These are phyloP conservation scores for Scleropages formosus DNA, from an alignment of 2,797 vertebrate species.

Conservation along the genomic window DNA sequence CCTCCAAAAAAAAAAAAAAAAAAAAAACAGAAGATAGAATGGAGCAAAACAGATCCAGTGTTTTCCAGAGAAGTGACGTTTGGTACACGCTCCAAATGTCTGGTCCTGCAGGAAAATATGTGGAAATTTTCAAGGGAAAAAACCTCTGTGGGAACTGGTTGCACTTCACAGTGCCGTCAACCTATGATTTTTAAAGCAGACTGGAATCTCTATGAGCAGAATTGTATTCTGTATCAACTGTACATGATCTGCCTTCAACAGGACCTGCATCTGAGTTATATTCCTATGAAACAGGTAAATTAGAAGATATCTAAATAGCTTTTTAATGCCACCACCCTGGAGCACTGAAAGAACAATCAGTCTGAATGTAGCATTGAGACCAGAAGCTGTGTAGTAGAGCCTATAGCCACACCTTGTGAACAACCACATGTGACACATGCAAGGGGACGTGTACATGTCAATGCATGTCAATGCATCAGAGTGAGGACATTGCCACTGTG, in stretches of 20 bases:
- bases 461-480: too few species aligned
- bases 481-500: too few species aligned
- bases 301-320: not conserved
- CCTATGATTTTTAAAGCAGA: conserved; percentile 25
- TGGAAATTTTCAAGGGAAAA: conserved; percentile 36
- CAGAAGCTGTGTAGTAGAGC: not conserved
- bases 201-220: conserved; percentile 30
- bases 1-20: too few species aligned
- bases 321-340: not conserved
- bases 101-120: conserved; percentile 45
- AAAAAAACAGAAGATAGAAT: conserved; percentile 21
- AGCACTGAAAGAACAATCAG: conserved; percentile 15
- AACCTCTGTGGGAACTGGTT: conserved; percentile 16
- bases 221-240: conserved; percentile 29
- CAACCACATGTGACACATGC: not conserved
- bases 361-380: conserved; percentile 32
- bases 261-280: not conserved
- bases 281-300: not conserved
- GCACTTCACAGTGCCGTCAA: conserved; percentile 24
- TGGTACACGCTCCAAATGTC: conserved; percentile 31
- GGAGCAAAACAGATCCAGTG: conserved; percentile 45
- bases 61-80: conserved; percentile 45
- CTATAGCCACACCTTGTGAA: not conserved
- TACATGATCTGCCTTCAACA: not conserved
- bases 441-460: not conserved